These are phyloP conservation scores for Mesoclemmys tuberculata DNA, from an alignment of 2,113 vertebrate genomes.

Conservation along the genomic window DNA sequence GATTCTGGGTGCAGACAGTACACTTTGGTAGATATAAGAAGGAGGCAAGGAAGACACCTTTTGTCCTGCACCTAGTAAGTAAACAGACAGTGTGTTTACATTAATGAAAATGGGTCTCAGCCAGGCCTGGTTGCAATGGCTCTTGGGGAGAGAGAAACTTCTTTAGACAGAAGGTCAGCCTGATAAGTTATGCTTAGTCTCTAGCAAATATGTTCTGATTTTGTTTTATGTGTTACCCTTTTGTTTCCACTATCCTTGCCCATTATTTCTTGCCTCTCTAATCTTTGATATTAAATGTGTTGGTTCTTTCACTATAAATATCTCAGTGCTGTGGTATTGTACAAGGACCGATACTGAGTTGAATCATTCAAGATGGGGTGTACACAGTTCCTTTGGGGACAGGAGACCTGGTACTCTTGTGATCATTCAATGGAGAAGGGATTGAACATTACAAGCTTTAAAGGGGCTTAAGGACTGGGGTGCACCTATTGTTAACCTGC, in stretches of 20 bases:
- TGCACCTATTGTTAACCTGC: neutral
- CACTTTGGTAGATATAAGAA: no score
- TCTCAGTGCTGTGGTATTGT: neutral
- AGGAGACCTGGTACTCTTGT: neutral
- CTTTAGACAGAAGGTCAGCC: neutral
- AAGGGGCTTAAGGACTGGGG: neutral
- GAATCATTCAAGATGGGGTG: neutral
- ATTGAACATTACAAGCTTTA: neutral
- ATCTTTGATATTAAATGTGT: neutral
- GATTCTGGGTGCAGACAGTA: no score
- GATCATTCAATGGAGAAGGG: neutral
- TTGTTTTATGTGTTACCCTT: no score
- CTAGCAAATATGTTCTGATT: neutral
- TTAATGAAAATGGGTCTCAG: neutral
- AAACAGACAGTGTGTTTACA: neutral
- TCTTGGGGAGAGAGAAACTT: neutral
- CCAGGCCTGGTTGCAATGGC: neutral
- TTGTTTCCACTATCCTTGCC: neutral
- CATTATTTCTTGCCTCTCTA: neutral
- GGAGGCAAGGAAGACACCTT: no score
- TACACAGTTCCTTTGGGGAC: neutral
- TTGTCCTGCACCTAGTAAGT: neutral
- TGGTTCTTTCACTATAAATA: neutral
- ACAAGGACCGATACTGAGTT: neutral
- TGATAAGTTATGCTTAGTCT: neutral